Evolutionary conservation across 2,888 invertebrate species (phyloP), one percentile per base, ranked within the genome.

Genomic region (Priocnemis perturbator): DNA sequence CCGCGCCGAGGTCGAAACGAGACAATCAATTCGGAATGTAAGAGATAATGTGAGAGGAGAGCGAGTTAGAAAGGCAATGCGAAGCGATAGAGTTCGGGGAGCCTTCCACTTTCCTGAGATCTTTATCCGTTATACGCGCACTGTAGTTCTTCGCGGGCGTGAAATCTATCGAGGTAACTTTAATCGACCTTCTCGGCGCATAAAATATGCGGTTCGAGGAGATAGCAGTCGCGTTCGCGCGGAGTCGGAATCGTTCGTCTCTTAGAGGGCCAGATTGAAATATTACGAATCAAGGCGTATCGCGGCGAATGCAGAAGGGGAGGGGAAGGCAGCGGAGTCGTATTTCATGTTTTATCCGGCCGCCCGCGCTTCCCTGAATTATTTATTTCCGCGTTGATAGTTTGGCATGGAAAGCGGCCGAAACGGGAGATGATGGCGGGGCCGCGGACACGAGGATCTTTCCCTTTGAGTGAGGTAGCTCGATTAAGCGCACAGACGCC

Each of bases 321-420:
- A 37, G 19, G n/a, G 9, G 37, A 15, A n/a, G 19, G 23, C n/a
- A 26, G 37, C 53, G 52, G 26, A 30, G 58, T 50, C 69, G 71
- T 74, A 73, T 65, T 76, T 77, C 50, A 70, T 61, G 57, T 67
- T 76, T 76, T 76, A 76, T 61, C 64, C 62, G 74, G 63, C 73
- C 69, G 68, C 69, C 65, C 37, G 37, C 37, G 60, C 63, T 64
- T 71, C 60, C 64, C 59, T 57, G 61, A 67, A 67, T 64, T 73
- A 67, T 73, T 73, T 73, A 73, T 73, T 44, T 52, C 52, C 67
- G 30, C 60, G 62, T n/a, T 55, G 60, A 67, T 37, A 64, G 48
- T 71, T 52, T 23, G 62, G 23, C 11, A 37, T 48, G 47, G 65
- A 14, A 63, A 21, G 37, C 17, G 15, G 37, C 17, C 56, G 17